Evolutionary conservation across 2,113 vertebrate genomes (phyloP).

Genomic region (Rostratula benghalensis): DNA sequence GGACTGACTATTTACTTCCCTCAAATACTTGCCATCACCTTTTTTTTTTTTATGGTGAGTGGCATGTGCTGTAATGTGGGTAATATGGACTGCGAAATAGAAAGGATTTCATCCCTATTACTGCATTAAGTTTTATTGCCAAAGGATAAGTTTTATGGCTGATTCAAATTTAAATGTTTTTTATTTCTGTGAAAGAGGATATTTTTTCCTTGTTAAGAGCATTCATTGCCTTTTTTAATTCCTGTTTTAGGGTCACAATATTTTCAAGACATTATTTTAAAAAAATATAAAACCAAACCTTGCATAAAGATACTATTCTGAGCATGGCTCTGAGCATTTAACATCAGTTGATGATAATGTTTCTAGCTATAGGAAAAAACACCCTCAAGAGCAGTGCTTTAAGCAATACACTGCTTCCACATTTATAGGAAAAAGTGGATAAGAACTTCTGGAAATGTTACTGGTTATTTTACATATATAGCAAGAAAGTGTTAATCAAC

Average conservation of each 20-base stretch:
- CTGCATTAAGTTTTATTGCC: neutral
- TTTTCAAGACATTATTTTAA: neutral
- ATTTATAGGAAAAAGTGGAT: neutral
- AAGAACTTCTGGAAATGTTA: neutral
- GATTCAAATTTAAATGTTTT: neutral
- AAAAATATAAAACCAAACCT: neutral
- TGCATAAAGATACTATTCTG: neutral
- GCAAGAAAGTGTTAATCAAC: neutral
- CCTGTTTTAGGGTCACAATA: neutral
- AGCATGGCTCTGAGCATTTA: neutral
- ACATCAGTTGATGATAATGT: neutral
- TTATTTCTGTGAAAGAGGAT: neutral
- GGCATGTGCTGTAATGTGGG: rapidly evolving
- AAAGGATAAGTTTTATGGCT: neutral
- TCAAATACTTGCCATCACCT: neutral
- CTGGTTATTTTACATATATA: neutral
- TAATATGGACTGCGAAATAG: neutral
- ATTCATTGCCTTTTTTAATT: neutral
- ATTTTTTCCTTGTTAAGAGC: neutral
- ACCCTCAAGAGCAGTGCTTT: neutral
- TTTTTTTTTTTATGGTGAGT: neutral
- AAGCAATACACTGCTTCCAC: neutral
- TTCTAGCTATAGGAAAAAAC: neutral
- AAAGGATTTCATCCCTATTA: neutral
- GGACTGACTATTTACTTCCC: neutral